Evolutionary conservation across 2,797 vertebrate genomes (phyloP).

Genomic region (Pampus argenteus): DNA sequence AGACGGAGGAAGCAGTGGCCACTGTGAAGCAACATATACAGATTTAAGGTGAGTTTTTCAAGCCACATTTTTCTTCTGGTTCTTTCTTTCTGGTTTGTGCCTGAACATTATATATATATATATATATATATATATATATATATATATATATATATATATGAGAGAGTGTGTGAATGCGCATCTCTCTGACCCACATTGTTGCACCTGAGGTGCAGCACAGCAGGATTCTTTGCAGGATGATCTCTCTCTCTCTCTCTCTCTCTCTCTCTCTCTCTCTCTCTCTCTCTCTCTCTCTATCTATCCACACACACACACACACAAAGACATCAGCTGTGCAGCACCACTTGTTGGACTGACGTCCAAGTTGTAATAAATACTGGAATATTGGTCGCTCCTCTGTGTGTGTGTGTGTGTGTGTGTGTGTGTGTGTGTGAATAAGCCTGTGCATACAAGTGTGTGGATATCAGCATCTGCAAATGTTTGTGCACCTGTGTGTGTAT

Average conservation of each 20-base stretch:
- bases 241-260: slow-evolving; percentile 5
- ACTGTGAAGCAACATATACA: slow-evolving; percentile 48
- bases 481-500: not conserved
- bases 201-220: slow-evolving; percentile 67
- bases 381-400: slow-evolving; percentile 26
- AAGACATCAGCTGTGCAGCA: slow-evolving; percentile 13
- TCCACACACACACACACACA: slow-evolving; percentile 9
- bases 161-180: slow-evolving; percentile 29
- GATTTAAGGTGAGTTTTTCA: slow-evolving; percentile 74
- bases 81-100: slow-evolving; percentile 17
- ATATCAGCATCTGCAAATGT: not conserved
- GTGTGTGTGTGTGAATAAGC: not conserved
- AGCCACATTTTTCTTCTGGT: slow-evolving; percentile 11
- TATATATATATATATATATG: slow-evolving; percentile 7
- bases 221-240: slow-evolving; percentile 44
- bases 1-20: slow-evolving; percentile 51
- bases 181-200: slow-evolving; percentile 72
- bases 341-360: slow-evolving; percentile 66
- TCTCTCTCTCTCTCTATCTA: slow-evolving; percentile 3
- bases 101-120: slow-evolving; percentile 6
- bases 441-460: slow-evolving; percentile 13
- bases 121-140: slow-evolving; percentile 7
- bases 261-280: not conserved
- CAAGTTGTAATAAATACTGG: slow-evolving; percentile 42
- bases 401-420: not conserved